These are phyloP conservation scores for Tachystola acroxantha DNA, from an alignment of 2,888 invertebrate species.

Conservation along the genomic window DNA sequence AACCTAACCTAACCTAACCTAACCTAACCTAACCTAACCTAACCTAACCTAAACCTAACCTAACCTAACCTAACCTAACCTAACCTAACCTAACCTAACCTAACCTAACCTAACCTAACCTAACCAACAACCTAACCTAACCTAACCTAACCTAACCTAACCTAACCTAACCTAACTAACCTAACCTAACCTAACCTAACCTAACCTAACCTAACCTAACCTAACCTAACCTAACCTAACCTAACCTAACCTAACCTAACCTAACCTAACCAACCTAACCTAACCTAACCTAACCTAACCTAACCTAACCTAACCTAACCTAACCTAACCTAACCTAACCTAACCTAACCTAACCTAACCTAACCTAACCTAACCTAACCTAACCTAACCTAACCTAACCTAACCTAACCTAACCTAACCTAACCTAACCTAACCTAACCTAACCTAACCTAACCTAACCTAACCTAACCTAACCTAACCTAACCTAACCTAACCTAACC, in stretches of 20 bases:
- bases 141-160: constrained; percentile 13
- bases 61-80: constrained; percentile 8
- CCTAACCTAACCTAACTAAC: constrained; percentile 10
- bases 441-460: constrained; percentile 20
- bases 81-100: constrained; percentile 10
- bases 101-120: constrained; percentile 10
- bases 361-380: constrained; percentile 20
- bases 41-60: constrained; percentile 6
- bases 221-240: constrained; percentile 12
- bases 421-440: constrained; percentile 21
- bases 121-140: constrained; percentile 10
- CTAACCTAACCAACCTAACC: constrained; percentile 14
- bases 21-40: constrained; percentile 9
- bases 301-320: constrained; percentile 21
- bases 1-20: too few species aligned
- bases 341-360: constrained; percentile 17
- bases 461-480: constrained; percentile 16
- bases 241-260: constrained; percentile 11
- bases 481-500: constrained; percentile 17
- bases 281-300: constrained; percentile 20
- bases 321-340: constrained; percentile 17
- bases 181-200: constrained; percentile 10
- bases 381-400: constrained; percentile 22
- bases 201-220: constrained; percentile 8
- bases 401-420: constrained; percentile 22